Conservation (phyloP, 2,113 vertebrate species). For the Panthera tigris region DNA sequence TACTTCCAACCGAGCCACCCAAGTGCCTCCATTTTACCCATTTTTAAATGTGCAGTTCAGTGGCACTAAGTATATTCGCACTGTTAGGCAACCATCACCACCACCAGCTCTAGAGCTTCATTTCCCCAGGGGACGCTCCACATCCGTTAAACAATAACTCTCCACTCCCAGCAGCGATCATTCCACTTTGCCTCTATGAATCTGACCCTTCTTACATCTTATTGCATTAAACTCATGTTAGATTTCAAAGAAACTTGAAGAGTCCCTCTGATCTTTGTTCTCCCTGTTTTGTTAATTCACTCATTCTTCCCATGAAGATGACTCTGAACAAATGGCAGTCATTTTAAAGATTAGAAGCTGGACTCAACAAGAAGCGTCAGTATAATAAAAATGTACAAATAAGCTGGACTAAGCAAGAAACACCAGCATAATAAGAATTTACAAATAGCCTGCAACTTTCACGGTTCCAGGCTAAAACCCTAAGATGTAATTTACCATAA, state of each 20-base stretch:
- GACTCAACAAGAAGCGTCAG: neutral
- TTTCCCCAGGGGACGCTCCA: neutral
- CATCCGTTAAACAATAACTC: neutral
- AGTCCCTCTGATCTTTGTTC: neutral
- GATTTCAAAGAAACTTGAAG: neutral
- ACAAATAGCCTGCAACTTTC: neutral
- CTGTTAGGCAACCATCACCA: neutral
- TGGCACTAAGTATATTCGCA: neutral
- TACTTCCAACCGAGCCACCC: neutral
- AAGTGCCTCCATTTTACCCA: neutral
- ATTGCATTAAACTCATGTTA: neutral
- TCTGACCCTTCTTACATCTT: neutral
- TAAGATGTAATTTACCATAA: neutral
- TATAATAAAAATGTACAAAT: conserved; percentile 27
- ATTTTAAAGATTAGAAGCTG: conserved; percentile 49
- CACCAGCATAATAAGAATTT: neutral
- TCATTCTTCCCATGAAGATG: neutral
- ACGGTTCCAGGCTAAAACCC: conserved; percentile 1
- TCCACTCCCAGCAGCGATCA: neutral
- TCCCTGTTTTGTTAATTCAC: neutral
- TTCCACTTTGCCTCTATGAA: neutral
- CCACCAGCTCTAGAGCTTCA: neutral
- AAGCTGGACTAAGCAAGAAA: neutral
- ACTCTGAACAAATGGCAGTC: conserved; percentile 27
- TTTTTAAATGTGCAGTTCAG: neutral